These are phyloP conservation scores for Cyanistes caeruleus DNA, from an alignment of 2,113 vertebrate genomes.

Conservation along the genomic window DNA sequence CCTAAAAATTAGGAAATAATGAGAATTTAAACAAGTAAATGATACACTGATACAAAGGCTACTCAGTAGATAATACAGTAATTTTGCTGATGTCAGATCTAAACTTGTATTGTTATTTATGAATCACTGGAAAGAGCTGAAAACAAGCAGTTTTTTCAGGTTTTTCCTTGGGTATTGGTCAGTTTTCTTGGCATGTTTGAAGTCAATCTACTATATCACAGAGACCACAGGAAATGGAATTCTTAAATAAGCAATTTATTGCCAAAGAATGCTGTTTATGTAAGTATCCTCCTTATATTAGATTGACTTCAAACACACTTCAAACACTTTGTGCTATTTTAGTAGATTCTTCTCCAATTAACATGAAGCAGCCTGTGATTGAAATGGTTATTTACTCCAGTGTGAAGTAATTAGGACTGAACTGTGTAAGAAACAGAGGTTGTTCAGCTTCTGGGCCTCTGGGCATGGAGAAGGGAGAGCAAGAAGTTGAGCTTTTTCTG, in stretches of 20 bases:
- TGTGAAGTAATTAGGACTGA: background rate
- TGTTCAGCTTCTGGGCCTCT: background rate
- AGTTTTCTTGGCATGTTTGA: slow-evolving; percentile 52
- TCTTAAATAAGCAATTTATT: slow-evolving; percentile 36
- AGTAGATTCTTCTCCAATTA: background rate
- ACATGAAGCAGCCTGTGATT: background rate
- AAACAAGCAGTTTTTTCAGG: slow-evolving; percentile 40
- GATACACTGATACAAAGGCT: background rate
- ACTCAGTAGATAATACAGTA: slow-evolving; percentile 8
- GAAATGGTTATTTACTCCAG: background rate
- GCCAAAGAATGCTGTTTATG: background rate
- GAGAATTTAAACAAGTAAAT: background rate
- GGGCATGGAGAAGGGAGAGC: background rate
- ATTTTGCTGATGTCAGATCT: slow-evolving; percentile 12
- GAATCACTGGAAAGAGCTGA: slow-evolving; percentile 1
- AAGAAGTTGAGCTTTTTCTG: background rate
- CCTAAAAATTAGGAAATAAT: background rate
- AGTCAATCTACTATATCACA: slow-evolving; percentile 10
- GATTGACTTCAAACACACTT: too few species aligned
- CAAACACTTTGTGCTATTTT: background rate
- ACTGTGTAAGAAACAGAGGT: background rate
- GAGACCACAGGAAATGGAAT: slow-evolving; percentile 13
- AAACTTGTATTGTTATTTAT: slow-evolving; percentile 25
- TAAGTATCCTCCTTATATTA: too few species aligned
- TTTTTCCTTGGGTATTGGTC: background rate